These are phyloP conservation scores for Oligia strigilis DNA, from an alignment of 2,888 invertebrate species.

Conservation along the genomic window DNA sequence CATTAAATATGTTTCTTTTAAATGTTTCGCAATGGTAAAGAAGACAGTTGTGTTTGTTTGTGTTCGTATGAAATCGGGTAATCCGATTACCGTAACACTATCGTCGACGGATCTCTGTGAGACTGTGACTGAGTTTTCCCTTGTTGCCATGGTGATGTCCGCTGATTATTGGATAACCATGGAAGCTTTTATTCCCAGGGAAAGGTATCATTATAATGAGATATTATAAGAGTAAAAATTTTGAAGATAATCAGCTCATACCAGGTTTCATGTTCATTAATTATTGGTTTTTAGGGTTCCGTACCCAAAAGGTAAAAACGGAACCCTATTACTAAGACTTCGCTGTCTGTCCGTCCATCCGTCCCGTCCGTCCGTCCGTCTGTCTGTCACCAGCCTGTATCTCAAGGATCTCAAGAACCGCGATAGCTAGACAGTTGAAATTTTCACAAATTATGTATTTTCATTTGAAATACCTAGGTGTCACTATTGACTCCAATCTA, in stretches of 20 bases:
- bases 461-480: no score
- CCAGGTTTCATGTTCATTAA: constrained; percentile 1
- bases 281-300: background rate
- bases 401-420: no score
- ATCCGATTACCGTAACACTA: constrained; percentile 36
- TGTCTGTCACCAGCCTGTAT: no score
- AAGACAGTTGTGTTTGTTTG: constrained; percentile 32
- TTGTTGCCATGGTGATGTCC: constrained; percentile 27
- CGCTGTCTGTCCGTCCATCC: no score
- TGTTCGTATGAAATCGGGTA: constrained; percentile 21
- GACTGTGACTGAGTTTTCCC: constrained; percentile 5
- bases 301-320: no score
- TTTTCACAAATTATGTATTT: no score
- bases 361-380: no score
- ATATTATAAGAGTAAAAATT: background rate
- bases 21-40: constrained; percentile 27
- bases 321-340: no score
- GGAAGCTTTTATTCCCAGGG: background rate
- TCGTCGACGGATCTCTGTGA: background rate
- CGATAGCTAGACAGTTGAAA: no score
- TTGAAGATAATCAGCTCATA: background rate
- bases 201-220: constrained; percentile 11
- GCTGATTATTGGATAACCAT: constrained; percentile 22
- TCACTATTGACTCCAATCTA: no score
- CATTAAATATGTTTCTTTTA: constrained; percentile 42